Percentiles rank a stretch among this genome's conserved stretches.
Evolutionary conservation across 2,797 vertebrate species (phyloP).

Genomic region (Carduelis carduelis): DNA sequence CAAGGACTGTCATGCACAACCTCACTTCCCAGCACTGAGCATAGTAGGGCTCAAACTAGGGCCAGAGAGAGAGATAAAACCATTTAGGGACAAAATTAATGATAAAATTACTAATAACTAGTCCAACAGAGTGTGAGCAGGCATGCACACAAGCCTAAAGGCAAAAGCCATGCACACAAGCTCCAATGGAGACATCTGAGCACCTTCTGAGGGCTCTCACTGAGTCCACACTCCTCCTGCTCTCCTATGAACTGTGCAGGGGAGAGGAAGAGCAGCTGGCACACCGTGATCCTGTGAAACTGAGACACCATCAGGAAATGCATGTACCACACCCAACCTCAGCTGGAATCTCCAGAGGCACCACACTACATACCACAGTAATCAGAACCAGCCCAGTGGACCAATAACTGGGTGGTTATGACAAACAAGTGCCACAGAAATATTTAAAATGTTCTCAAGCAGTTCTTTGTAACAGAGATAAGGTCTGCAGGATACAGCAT

Average conservation of each 20-base stretch:
- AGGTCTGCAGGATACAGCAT: background rate
- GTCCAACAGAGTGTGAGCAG: background rate
- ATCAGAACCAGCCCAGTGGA: background rate
- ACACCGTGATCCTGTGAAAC: background rate
- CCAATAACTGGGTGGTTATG: background rate
- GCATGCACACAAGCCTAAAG: background rate
- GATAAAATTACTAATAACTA: background rate
- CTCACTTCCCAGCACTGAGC: rapidly evolving
- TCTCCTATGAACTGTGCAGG: background rate
- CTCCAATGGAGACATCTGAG: background rate
- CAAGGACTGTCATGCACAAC: rapidly evolving
- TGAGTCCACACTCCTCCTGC: background rate
- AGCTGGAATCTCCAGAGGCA: background rate
- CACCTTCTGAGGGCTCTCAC: background rate
- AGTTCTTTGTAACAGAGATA: background rate
- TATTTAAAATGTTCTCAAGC: background rate
- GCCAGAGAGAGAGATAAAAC: background rate
- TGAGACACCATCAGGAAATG: background rate
- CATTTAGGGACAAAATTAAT: background rate
- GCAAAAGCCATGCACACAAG: background rate
- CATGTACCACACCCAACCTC: rapidly evolving
- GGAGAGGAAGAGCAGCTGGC: background rate
- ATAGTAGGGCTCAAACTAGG: rapidly evolving
- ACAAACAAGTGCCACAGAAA: background rate
- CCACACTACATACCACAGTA: background rate